These are phyloP conservation scores for Nomada goodeniana DNA, from an alignment of 2,888 invertebrate genomes.

Conservation along the genomic window DNA sequence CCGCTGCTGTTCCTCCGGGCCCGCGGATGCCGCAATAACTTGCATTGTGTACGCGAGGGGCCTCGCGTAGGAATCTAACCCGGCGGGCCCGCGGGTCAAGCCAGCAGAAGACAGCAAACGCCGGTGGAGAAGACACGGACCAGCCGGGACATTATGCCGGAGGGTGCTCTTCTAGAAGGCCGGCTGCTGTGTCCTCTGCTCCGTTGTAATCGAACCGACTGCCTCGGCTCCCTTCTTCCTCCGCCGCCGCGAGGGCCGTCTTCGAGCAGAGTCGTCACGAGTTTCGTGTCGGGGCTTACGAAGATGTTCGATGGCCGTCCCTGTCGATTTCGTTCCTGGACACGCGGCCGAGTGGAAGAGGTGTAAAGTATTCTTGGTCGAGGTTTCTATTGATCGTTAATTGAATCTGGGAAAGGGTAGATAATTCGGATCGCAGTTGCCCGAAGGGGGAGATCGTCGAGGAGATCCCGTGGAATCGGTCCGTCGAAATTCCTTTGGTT, in stretches of 20 bases:
- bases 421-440: too few species aligned
- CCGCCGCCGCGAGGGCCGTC: background rate
- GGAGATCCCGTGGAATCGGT: background rate
- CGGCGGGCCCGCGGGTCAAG: conserved; percentile 82
- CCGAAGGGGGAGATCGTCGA: too few species aligned
- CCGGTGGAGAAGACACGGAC: conserved; percentile 61
- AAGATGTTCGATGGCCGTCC: background rate
- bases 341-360: too few species aligned
- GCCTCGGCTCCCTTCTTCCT: conserved; percentile 35
- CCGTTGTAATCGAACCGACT: conserved; percentile 74
- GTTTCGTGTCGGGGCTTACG: conserved; percentile 38
- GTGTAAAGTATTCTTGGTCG: too few species aligned
- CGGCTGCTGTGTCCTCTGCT: conserved; percentile 44
- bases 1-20: conserved; percentile 72
- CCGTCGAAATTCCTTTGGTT: conserved; percentile 45
- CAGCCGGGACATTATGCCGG: conserved; percentile 70
- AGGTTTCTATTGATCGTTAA: too few species aligned
- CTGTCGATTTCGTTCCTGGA: background rate
- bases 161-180: conserved; percentile 66
- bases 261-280: conserved; percentile 45
- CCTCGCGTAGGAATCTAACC: conserved; percentile 81
- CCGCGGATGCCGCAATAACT: conserved; percentile 82
- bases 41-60: conserved; percentile 82
- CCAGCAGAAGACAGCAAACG: conserved; percentile 70
- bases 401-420: too few species aligned